A percentile compares a stretch with the other conserved stretches of the same genome.
Evolutionary conservation across 1,140 invertebrate genomes (phyloP).

Genomic region (Solen grandis): DNA sequence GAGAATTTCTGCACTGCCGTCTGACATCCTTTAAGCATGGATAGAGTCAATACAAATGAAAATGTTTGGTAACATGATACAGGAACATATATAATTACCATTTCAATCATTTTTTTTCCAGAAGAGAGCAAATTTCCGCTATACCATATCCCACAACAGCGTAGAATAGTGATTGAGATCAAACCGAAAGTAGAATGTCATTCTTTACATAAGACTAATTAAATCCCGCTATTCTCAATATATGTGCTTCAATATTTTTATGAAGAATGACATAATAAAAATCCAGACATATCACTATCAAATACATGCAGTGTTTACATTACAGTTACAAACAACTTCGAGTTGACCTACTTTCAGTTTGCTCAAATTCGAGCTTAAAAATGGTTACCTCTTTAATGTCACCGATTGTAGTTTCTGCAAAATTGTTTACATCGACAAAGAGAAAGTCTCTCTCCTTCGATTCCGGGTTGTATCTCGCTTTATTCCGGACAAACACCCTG

Average conservation of each 20-base stretch:
- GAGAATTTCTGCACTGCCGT: conserved; percentile 47
- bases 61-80: too few species aligned
- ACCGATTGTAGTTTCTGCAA: conserved; percentile 62
- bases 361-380: not conserved
- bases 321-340: not conserved
- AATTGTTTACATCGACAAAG: conserved; percentile 59
- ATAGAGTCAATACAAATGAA: too few species aligned
- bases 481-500: conserved; percentile 54
- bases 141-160: too few species aligned
- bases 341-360: not conserved
- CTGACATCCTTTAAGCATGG: conserved; percentile 25
- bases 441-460: conserved; percentile 50
- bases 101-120: too few species aligned
- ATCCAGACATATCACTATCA: not conserved
- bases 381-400: conserved; percentile 67
- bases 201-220: too few species aligned
- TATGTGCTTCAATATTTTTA: not conserved
- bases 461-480: conserved; percentile 53
- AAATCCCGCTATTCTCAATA: too few species aligned
- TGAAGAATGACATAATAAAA: not conserved
- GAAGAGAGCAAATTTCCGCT: too few species aligned
- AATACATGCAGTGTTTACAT: conserved; percentile 29
- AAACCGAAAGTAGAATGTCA: too few species aligned
- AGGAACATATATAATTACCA: too few species aligned
- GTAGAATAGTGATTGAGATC: too few species aligned